Evolutionary conservation across 2,113 vertebrate species (phyloP), one percentile per base, ranked within the genome.

Genomic region (Sialia sialis): DNA sequence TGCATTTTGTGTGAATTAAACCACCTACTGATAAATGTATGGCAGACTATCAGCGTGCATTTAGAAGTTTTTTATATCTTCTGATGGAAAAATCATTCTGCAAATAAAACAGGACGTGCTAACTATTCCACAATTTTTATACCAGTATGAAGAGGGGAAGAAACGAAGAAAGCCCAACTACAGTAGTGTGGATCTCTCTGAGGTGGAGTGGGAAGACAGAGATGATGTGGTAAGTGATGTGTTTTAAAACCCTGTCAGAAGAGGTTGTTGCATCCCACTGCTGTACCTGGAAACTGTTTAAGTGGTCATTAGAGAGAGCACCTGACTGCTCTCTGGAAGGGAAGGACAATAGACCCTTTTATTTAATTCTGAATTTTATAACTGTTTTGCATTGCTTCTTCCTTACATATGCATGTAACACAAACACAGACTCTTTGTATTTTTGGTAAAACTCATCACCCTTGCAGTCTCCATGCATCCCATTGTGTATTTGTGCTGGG

Each of bases 141-240:
- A 91, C 79, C 94, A 99, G 99, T 99, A 99, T 26, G 99, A 99
- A 97, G 98, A 99, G 68, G 98, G 99, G 6, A 99, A 99, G 91
- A 99, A 99, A 96, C 97, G 99, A 87, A 98, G 98, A 87, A 99
- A 99, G 72, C 99, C 99, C 9, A 99, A 99, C 96, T 99, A 99
- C 90, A 99, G 99, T 51, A 99, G 99, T 7, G 99, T 99, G 92
- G 99, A 99, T 97, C 98, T 99, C 86, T 99, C 99, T 2, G 99
- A 99, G 95, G 99, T 99, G 5, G 99, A 99, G 82, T 99, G 99
- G 99, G 99, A 99, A 96, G 99, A 99, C 96, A 98, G 98, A 72
- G 99, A 99, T 29, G 98, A 99, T 85, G 98, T 98, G 97, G 99
- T 99, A 96, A 98, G 98, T 96, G 52, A 72, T 87, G 30, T 56